phyloP scores from a whole-genome alignment of 2,113 vertebrate species.

The Myiopsitta monachus region DNA sequence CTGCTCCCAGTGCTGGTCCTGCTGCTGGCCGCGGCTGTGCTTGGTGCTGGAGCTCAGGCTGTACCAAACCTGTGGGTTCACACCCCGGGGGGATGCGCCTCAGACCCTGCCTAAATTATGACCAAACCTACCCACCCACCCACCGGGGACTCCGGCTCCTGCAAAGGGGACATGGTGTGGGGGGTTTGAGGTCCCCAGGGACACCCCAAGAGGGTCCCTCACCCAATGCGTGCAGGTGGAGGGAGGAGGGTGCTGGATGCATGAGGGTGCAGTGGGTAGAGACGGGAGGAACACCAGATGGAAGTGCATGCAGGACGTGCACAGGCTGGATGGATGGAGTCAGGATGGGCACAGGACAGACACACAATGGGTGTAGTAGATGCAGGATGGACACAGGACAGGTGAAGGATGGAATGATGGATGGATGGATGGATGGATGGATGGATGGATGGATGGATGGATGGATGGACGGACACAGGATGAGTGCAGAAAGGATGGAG shows the following conservation, averaged over 20 bases:
- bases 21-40: neutral
- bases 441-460: too few species aligned
- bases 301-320: neutral
- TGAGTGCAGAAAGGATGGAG: too few species aligned
- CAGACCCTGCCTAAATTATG: neutral
- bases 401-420: too few species aligned
- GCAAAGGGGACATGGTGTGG: neutral
- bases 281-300: neutral
- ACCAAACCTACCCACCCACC: constrained; percentile 6
- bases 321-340: neutral
- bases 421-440: too few species aligned
- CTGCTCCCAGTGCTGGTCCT: neutral
- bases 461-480: too few species aligned
- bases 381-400: neutral
- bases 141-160: constrained; percentile 61
- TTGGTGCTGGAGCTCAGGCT: neutral
- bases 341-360: neutral
- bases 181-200: neutral
- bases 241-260: neutral
- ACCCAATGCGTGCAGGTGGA: rapidly evolving
- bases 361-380: neutral
- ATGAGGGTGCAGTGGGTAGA: neutral
- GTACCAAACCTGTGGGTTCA: neutral
- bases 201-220: neutral
- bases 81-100: neutral